Evolutionary conservation across 2,888 invertebrate genomes (phyloP), one percentile per base, ranked within the genome.

Genomic region (Ennomos quercinarius): DNA sequence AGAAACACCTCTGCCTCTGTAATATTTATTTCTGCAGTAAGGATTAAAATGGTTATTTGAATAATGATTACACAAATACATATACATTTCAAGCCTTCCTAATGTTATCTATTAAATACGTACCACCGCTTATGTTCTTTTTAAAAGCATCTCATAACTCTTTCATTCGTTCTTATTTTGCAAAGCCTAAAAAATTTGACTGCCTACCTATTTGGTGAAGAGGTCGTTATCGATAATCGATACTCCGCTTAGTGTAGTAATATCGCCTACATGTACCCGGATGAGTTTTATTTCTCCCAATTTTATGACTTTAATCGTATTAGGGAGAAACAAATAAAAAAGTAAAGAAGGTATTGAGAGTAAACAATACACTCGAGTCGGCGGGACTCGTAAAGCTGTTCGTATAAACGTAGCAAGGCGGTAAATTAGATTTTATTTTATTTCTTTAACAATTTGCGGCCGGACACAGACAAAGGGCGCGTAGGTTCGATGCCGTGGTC

Each of bases 381-480:
- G 82, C 80, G 74, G 78, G 79, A 81, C 86, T 88, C 88, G 83
- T 88, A 88, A 88, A 88, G 84, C 80, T 78, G 81, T 86, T 83
- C 83, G 83, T 81, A 86, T 89, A 88, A 89, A 90, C 83, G 89
- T 87, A 89, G 82, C 77, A 87, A 84, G 79, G 84, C 87, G 86
- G 86, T 87, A 91, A 91, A 91, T 91, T 91, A 89, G 88, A 91
- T 89, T 91, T 89, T 87, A 89, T 89, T 90, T 90, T 90, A 91
- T 90, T 91, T 89, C 90, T 91, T 91, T 85, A 90, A 91, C 89
- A 91, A 89, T 91, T 89, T 90, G 91, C 81, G 89, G 86, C 81
- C 73, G 82, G 83, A 80, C 83, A 82, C 82, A 85, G 86, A 91
- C 90, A 91, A 90, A 91, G 86, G 88, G 86, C 87, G 80, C 84